Evolutionary conservation across 2,797 vertebrate species (phyloP).

Genomic region (Falco cherrug): DNA sequence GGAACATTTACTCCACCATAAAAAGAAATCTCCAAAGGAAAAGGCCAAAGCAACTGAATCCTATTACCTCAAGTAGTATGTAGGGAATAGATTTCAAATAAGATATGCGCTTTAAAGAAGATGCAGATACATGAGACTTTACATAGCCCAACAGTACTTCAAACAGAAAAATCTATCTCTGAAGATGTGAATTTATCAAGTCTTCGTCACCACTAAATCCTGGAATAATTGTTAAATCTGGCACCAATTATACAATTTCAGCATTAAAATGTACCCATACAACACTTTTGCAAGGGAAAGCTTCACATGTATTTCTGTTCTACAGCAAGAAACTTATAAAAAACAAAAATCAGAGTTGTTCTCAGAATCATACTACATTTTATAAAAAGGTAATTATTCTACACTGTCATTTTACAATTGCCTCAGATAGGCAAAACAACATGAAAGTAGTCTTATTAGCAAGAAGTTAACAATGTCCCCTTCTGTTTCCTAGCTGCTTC

Average conservation of each 20-base stretch:
- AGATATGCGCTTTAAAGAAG: not conserved
- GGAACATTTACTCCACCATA: not conserved
- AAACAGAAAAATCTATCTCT: not conserved
- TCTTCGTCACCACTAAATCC: not conserved
- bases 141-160: not conserved
- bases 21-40: not conserved
- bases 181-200: fast-evolving
- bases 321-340: not conserved
- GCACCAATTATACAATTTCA: not conserved
- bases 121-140: not conserved
- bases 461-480: not conserved
- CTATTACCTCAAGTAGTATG: not conserved
- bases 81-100: not conserved
- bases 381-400: not conserved
- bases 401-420: not conserved
- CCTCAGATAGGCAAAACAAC: not conserved
- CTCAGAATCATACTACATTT: not conserved
- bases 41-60: not conserved
- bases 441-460: not conserved
- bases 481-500: not conserved
- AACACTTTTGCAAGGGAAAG: not conserved
- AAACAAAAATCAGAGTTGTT: not conserved
- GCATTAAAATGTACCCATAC: not conserved
- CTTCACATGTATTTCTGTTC: not conserved
- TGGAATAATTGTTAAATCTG: not conserved